Percentiles rank a stretch among this genome's conserved stretches.
Evolutionary conservation across 2,888 invertebrate species (phyloP).

Genomic region (Lasius platythorax): DNA sequence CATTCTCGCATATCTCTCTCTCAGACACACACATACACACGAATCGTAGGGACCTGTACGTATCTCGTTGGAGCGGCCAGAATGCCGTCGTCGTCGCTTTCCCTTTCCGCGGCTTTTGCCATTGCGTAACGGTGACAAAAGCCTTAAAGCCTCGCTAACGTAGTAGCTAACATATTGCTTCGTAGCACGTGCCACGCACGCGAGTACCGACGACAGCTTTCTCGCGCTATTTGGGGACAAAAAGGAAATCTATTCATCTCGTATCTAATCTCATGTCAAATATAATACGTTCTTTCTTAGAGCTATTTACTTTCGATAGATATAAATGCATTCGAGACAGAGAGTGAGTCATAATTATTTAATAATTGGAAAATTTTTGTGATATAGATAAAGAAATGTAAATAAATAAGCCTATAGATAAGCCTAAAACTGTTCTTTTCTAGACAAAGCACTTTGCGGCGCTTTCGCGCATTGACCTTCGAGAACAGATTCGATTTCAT

Average conservation of each 20-base stretch:
- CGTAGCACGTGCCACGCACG: constrained; percentile 66
- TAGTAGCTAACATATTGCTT: constrained; percentile 37
- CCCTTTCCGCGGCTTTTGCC: constrained; percentile 78
- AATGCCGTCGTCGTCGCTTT: constrained; percentile 74
- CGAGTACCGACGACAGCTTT: constrained; percentile 37
- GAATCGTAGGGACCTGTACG: constrained; percentile 57
- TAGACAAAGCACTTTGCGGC: not conserved
- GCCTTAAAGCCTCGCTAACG: constrained; percentile 54
- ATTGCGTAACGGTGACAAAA: constrained; percentile 68
- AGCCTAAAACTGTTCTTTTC: not conserved
- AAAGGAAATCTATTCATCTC: constrained; percentile 35
- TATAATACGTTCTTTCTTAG: not conserved
- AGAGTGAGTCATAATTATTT: not conserved
- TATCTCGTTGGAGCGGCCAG: constrained; percentile 67
- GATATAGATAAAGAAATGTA: not conserved
- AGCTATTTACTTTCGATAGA: not conserved
- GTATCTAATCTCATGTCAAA: not conserved
- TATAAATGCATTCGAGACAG: not conserved
- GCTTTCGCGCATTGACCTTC: constrained; percentile 53
- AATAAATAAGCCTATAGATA: not conserved
- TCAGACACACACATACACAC: constrained; percentile 1
- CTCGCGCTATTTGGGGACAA: constrained; percentile 35
- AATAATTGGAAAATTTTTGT: not conserved
- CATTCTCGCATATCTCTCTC: constrained; percentile 56
- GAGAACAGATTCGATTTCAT: constrained; percentile 55